A percentile compares a stretch with the other conserved stretches of the same genome.
These are phyloP conservation scores for Nymphalis c-album DNA, from an alignment of 2,888 invertebrate species.

Conservation along the genomic window DNA sequence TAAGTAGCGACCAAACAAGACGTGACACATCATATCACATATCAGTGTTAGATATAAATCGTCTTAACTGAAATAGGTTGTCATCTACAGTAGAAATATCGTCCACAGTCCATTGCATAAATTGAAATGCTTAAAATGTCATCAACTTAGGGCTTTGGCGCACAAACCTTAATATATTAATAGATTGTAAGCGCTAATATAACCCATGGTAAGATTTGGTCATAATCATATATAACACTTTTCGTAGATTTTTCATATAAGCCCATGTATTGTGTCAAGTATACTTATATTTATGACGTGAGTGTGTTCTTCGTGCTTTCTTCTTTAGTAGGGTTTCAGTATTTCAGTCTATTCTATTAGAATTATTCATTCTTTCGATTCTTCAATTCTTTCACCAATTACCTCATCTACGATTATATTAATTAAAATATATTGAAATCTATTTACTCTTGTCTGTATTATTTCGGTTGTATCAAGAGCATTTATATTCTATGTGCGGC, in stretches of 20 bases:
- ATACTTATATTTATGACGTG: slow-evolving; percentile 67
- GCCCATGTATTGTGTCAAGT: slow-evolving; percentile 74
- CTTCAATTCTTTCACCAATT: slow-evolving; percentile 20
- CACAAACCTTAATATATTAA: slow-evolving; percentile 66
- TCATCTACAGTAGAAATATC: slow-evolving; percentile 50
- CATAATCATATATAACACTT: slow-evolving; percentile 77
- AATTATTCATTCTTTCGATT: slow-evolving; percentile 13
- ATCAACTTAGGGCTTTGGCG: slow-evolving; percentile 75
- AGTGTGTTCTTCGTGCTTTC: slow-evolving; percentile 69
- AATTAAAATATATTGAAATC: slow-evolving; percentile 19
- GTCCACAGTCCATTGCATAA: slow-evolving; percentile 45
- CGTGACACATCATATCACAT: slow-evolving; percentile 79
- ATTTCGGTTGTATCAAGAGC: slow-evolving; percentile 27
- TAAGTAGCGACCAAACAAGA: slow-evolving; percentile 67
- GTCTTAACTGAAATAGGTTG: slow-evolving; percentile 48
- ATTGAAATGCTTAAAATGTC: slow-evolving; percentile 60
- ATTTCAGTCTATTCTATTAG: slow-evolving; percentile 26
- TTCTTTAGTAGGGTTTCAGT: slow-evolving; percentile 40
- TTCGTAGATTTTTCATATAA: slow-evolving; percentile 79
- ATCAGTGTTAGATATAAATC: slow-evolving; percentile 67
- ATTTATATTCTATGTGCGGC: slow-evolving; percentile 39
- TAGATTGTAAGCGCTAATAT: slow-evolving; percentile 71
- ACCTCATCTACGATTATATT: slow-evolving; percentile 17
- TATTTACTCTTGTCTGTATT: slow-evolving; percentile 21
- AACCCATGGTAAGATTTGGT: slow-evolving; percentile 71